These are phyloP conservation scores for Lamellibrachia columna DNA, from an alignment of 2,888 invertebrate species.

Conservation along the genomic window DNA sequence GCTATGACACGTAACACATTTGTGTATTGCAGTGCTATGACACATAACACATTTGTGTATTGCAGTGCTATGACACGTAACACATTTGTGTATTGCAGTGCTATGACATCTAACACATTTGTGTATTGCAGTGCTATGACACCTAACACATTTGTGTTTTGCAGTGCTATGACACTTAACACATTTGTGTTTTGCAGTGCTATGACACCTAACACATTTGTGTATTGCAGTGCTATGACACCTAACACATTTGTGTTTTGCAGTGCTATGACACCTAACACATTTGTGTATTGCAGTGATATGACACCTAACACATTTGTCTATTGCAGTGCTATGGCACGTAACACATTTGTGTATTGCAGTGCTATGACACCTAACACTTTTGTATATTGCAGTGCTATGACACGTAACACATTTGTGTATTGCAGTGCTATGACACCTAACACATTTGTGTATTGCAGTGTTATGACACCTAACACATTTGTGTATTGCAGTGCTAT, in stretches of 20 bases:
- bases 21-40: constrained; percentile 41
- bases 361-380: background rate
- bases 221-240: background rate
- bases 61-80: background rate
- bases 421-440: background rate
- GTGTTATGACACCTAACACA: background rate
- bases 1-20: background rate
- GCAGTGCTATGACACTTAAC: background rate
- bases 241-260: no score
- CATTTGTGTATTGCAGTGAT: background rate
- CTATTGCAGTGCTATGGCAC: constrained; percentile 41
- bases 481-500: no score
- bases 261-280: no score
- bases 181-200: background rate
- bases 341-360: background rate
- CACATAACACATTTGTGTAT: background rate
- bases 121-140: background rate
- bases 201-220: background rate
- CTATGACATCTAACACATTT: background rate
- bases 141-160: background rate
- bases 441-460: background rate
- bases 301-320: background rate
- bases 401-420: background rate
- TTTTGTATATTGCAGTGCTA: background rate
- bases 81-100: constrained; percentile 41